Percentiles rank a stretch among this genome's conserved stretches.
These are phyloP conservation scores for Entomyzon cyanotis DNA, from an alignment of 2,113 vertebrate species.

Conservation along the genomic window DNA sequence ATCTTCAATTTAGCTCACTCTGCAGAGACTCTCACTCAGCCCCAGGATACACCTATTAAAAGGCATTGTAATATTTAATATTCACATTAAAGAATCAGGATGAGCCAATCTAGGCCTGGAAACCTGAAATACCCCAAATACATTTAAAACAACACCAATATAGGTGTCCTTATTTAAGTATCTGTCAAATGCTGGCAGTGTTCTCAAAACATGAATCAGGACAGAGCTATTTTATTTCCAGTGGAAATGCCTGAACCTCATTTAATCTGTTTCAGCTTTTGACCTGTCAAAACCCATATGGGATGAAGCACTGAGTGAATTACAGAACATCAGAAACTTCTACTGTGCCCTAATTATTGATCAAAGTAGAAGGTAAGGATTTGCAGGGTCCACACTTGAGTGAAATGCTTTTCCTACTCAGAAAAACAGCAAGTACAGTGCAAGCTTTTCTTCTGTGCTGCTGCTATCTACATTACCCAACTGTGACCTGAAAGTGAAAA, in stretches of 20 bases:
- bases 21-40: not conserved
- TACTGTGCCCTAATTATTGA: not conserved
- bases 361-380: not conserved
- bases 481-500: slow-evolving; percentile 46
- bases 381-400: not conserved
- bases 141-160: not conserved
- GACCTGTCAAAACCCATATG: slow-evolving; percentile 27
- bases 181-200: not conserved
- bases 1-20: not conserved
- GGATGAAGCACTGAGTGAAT: not conserved
- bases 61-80: not conserved
- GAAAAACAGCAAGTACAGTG: not conserved
- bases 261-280: slow-evolving; percentile 47
- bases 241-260: slow-evolving; percentile 23
- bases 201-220: slow-evolving; percentile 44
- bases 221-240: slow-evolving; percentile 31
- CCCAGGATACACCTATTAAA: not conserved
- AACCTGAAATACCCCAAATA: not conserved
- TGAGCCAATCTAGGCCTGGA: not conserved
- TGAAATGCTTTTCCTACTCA: not conserved
- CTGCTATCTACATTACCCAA: not conserved
- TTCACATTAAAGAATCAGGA: not conserved
- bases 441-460: not conserved
- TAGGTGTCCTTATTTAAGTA: slow-evolving; percentile 16
- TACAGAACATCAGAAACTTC: not conserved